Percentiles rank a stretch among this genome's conserved stretches.
Evolutionary conservation across 2,888 invertebrate species (phyloP).

Genomic region (Cremastinae sp.): DNA sequence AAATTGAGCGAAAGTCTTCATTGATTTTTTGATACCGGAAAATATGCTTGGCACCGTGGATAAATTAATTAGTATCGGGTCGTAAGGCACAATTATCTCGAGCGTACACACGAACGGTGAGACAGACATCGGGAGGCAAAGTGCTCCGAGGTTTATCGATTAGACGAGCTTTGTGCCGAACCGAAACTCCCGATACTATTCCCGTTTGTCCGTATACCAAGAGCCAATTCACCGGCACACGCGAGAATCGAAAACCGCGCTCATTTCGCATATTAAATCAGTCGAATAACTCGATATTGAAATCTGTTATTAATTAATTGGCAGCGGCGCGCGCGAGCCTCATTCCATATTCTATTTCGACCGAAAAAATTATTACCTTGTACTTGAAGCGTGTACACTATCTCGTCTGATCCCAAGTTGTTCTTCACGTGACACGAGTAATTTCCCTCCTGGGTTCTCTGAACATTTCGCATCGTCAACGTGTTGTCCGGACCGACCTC

Average conservation of each 20-base stretch:
- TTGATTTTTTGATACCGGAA: conserved; percentile 28
- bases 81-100: conserved; percentile 15
- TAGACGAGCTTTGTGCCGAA: conserved; percentile 47
- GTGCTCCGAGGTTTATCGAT: conserved; percentile 52
- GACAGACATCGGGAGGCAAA: conserved; percentile 10
- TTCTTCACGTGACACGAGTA: conserved; percentile 82
- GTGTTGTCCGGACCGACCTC: conserved; percentile 81
- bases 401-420: conserved; percentile 81
- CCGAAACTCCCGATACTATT: conserved; percentile 44
- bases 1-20: no score
- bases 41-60: conserved; percentile 4
- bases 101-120: conserved; percentile 2
- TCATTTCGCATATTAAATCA: conserved; percentile 24
- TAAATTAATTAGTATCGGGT: conserved; percentile 42
- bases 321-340: no score
- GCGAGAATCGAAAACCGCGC: conserved; percentile 9
- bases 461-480: conserved; percentile 81
- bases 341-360: no score
- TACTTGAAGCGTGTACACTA: conserved; percentile 81
- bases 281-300: conserved; percentile 8
- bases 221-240: conserved; percentile 9
- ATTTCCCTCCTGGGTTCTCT: conserved; percentile 82
- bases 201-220: conserved; percentile 32
- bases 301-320: no score
- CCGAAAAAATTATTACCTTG: conserved; percentile 80